Evolutionary conservation across 2,888 invertebrate genomes (phyloP).

Genomic region (Ptychoptera contaminata): DNA sequence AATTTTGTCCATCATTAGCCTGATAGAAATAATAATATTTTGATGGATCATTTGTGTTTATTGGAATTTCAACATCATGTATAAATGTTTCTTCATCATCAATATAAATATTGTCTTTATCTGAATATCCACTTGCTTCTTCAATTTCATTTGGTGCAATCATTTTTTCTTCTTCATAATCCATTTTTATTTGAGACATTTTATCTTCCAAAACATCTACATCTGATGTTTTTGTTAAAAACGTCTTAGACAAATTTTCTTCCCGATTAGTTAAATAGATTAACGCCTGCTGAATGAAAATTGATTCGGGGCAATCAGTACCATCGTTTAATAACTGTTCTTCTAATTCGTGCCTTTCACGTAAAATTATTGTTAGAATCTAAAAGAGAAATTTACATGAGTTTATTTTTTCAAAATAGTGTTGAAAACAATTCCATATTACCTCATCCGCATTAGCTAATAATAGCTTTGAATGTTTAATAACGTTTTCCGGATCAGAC

Average conservation of each 20-base stretch:
- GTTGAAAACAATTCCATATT: slow-evolving; percentile 11
- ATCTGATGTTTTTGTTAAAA: background rate
- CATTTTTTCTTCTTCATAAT: background rate
- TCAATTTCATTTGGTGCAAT: slow-evolving; percentile 4
- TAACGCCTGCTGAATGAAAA: slow-evolving; percentile 74
- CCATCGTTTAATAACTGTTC: slow-evolving; percentile 43
- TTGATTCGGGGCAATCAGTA: slow-evolving; percentile 63
- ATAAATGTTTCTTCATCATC: slow-evolving; percentile 5
- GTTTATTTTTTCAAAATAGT: background rate
- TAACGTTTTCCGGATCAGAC: slow-evolving; percentile 37
- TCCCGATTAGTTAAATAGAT: slow-evolving; percentile 43
- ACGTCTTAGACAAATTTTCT: slow-evolving; percentile 8
- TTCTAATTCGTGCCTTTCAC: slow-evolving; percentile 54
- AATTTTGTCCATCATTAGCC: slow-evolving; percentile 84
- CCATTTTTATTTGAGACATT: background rate
- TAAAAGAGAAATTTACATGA: slow-evolving; percentile 19
- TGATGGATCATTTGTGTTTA: slow-evolving; percentile 16
- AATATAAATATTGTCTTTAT: slow-evolving; percentile 35
- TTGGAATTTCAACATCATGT: background rate
- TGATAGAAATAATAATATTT: slow-evolving; percentile 27
- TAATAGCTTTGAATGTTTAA: slow-evolving; percentile 51
- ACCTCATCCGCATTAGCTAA: slow-evolving; percentile 54
- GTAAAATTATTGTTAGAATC: slow-evolving; percentile 53
- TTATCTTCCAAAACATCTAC: background rate
- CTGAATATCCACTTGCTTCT: background rate